Evolutionary conservation across 2,888 invertebrate genomes (phyloP).

Genomic region (Lasioglossum zephyrum): DNA sequence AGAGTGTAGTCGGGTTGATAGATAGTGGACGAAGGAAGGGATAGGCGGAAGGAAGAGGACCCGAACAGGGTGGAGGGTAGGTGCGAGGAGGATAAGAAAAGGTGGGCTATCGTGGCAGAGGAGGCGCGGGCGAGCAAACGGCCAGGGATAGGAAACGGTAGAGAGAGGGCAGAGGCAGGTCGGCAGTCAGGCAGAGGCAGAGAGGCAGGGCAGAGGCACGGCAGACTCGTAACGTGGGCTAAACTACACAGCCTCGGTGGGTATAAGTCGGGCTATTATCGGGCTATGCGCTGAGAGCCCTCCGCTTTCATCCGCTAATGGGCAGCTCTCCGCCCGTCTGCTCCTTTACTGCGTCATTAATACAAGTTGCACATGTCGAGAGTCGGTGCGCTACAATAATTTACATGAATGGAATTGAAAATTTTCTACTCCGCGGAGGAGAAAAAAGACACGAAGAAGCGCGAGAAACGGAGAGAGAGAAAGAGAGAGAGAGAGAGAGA

Average conservation of each 20-base stretch:
- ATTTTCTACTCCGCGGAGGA: constrained; percentile 83
- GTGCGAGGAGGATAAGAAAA: constrained; percentile 56
- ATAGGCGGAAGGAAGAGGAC: neutral
- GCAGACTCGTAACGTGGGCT: constrained; percentile 80
- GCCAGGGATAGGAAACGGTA: constrained; percentile 71
- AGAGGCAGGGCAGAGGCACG: constrained; percentile 68
- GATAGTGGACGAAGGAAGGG: constrained; percentile 13
- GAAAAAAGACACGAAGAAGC: constrained; percentile 79
- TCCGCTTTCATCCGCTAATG: constrained; percentile 85
- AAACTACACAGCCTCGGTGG: constrained; percentile 82
- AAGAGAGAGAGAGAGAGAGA: constrained; percentile 4
- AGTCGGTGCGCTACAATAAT: constrained; percentile 84
- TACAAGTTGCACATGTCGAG: constrained; percentile 84
- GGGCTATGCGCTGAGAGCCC: constrained; percentile 83
- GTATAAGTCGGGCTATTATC: constrained; percentile 84
- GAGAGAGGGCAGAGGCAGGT: constrained; percentile 46
- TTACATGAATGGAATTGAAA: constrained; percentile 84
- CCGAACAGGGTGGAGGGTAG: constrained; percentile 32
- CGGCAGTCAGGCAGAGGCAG: constrained; percentile 67
- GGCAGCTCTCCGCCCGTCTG: constrained; percentile 84
- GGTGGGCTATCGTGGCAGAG: constrained; percentile 64
- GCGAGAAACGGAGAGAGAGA: constrained; percentile 56
- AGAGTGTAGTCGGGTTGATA: constrained; percentile 16
- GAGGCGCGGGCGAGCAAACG: constrained; percentile 77
- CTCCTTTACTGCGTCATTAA: constrained; percentile 84